Evolutionary conservation across 2,888 invertebrate species (phyloP), one percentile per base, ranked within the genome.

Genomic region (Chaetogeoica ovagalla): DNA sequence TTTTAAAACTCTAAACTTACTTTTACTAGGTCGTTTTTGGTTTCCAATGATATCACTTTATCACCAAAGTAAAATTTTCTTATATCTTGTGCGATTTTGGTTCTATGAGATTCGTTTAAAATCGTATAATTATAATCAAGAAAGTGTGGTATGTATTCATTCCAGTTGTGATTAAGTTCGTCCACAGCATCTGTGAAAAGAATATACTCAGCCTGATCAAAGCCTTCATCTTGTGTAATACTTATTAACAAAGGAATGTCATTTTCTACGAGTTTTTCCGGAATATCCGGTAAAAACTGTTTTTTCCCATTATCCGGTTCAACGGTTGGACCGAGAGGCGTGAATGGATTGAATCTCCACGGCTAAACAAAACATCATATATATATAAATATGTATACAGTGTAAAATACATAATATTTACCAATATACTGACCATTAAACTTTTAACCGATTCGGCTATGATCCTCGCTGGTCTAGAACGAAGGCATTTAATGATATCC

Each of bases 301-400:
- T 89, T 87, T 48, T 90, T 87, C 0, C 85, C 81, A 0, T 88
- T 86, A 0, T 88, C 86, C 77, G 86, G 86, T 84, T 94, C 94
- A 0, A 90, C 87, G 0, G 92, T 91, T 0, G 93, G 92, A 0
- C 91, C 92, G 85, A 93, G 93, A 0, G 92, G 91, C 0, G 91
- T 89, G 85, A 91, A 92, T 82, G 93, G 90, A 85, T 90, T 89
- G 84, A 91, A 91, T 21, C 90, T 85, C 87, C 88, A 90, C 48
- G 88, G 88, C 89, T 89, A 52, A 57, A 57, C 8, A 57, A 57
- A 4, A 17, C 7, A 8, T 57, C 17, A 57, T 8, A 57, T 19
- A 2, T 2, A 7, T 57, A 7, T 57, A 43, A 0, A 9, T 43
- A 30, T 30, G 30, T 30, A 30, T 30, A 43, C 9, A 43, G 9